These are phyloP conservation scores for Crotophaga sulcirostris DNA, from an alignment of 2,113 vertebrate species.

Conservation along the genomic window DNA sequence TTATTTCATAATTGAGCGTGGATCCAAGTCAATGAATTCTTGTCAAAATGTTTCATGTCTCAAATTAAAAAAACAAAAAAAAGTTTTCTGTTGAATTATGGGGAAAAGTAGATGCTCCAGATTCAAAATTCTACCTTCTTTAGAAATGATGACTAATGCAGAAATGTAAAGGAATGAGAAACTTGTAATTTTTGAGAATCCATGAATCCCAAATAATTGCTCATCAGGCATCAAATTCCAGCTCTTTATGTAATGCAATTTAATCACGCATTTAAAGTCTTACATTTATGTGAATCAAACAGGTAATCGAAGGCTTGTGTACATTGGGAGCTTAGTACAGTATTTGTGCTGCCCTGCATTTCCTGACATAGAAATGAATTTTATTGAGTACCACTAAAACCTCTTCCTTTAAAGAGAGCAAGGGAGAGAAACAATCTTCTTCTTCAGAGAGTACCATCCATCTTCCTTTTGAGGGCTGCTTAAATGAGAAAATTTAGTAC, in stretches of 20 bases:
- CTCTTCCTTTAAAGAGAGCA: neutral
- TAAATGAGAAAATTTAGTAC: constrained; percentile 20
- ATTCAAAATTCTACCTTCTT: neutral
- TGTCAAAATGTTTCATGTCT: neutral
- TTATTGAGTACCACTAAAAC: neutral
- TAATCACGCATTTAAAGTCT: neutral
- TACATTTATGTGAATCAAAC: neutral
- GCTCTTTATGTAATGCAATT: neutral
- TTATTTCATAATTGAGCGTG: neutral
- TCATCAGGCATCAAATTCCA: neutral
- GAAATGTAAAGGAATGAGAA: neutral
- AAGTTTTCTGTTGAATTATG: neutral
- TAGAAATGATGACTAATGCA: neutral
- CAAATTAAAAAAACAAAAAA: neutral
- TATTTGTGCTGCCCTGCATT: neutral
- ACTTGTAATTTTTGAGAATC: neutral
- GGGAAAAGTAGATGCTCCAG: neutral
- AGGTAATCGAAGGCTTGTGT: neutral
- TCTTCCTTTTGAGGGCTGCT: neutral
- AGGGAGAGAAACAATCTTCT: neutral
- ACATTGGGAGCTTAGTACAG: neutral
- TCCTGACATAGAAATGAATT: neutral
- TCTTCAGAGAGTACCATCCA: neutral
- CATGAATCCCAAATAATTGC: neutral
- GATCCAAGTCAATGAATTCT: neutral